A percentile compares a stretch with the other conserved stretches of the same genome.
phyloP scores from a whole-genome alignment of 53 echinoderm and acorn worm genomes.

The Mesocentrotus franciscanus region DNA sequence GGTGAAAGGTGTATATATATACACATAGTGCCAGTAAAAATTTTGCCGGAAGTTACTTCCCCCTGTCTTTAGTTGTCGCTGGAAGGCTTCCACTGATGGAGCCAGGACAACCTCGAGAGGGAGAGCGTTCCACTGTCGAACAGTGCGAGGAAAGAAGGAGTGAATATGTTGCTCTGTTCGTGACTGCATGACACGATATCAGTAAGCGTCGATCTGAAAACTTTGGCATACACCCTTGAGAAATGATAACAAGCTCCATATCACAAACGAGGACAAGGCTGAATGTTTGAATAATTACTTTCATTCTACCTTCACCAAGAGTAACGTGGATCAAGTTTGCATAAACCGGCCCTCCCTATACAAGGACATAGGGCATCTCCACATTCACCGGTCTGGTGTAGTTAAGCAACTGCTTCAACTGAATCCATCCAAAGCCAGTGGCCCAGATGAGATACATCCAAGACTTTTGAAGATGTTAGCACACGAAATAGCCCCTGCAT shows the following conservation, averaged over 20 bases:
- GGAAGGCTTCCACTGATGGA: no score
- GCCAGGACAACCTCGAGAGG: no score
- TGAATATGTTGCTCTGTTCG: no score
- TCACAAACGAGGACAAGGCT: conserved; percentile 19
- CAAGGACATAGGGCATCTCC: background rate
- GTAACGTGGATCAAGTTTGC: background rate
- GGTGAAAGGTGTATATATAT: no score
- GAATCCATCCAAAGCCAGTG: background rate
- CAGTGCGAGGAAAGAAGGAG: no score
- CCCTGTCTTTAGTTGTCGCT: no score
- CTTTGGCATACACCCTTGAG: conserved; percentile 3
- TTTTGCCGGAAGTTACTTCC: no score
- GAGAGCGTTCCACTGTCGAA: no score
- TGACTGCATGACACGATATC: no score
- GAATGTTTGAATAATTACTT: conserved; percentile 45
- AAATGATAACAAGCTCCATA: background rate
- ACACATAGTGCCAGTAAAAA: no score
- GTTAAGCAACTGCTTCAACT: background rate
- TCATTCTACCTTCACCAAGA: conserved; percentile 39
- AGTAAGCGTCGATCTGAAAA: conserved; percentile 33
- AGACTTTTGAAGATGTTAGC: background rate
- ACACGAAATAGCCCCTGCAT: background rate
- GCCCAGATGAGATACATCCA: background rate
- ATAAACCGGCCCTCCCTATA: background rate
- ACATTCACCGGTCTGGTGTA: background rate